Evolutionary conservation across 92 coral and sea anemone species (phyloP).

Genomic region (Zoanthus solanderi): DNA sequence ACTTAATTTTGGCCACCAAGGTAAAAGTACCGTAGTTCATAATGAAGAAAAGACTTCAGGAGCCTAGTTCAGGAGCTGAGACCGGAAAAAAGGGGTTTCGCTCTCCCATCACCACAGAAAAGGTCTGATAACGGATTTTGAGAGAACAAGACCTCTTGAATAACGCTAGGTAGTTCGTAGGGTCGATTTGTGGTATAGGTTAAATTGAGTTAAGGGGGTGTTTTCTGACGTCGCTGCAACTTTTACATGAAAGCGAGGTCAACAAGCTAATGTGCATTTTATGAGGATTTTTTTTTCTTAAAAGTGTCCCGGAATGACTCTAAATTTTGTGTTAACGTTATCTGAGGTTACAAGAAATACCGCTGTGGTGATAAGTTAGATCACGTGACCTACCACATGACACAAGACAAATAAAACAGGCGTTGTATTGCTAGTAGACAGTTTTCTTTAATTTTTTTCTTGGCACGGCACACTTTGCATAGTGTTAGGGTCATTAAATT

Average conservation of each 20-base stretch:
- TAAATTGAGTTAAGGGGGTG: too few relatives aligned
- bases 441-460: constrained; percentile 35
- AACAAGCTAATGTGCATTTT: constrained; percentile 20
- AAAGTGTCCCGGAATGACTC: constrained; percentile 43
- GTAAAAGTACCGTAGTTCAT: too few relatives aligned
- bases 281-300: constrained; percentile 32
- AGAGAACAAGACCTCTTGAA: too few relatives aligned
- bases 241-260: not conserved
- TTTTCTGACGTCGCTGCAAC: not conserved
- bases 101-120: too few relatives aligned
- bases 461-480: constrained; percentile 1
- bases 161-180: too few relatives aligned
- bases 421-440: not conserved
- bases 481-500: too few relatives aligned
- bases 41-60: too few relatives aligned
- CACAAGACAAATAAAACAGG: constrained; percentile 11
- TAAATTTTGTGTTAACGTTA: constrained; percentile 46
- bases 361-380: constrained; percentile 14
- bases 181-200: too few relatives aligned
- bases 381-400: constrained; percentile 43
- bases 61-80: too few relatives aligned
- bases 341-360: not conserved
- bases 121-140: too few relatives aligned
- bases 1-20: too few relatives aligned
- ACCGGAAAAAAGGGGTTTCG: too few relatives aligned